Evolutionary conservation across 2,888 invertebrate species (phyloP).

Genomic region (Hydroisotoma schaefferi): DNA sequence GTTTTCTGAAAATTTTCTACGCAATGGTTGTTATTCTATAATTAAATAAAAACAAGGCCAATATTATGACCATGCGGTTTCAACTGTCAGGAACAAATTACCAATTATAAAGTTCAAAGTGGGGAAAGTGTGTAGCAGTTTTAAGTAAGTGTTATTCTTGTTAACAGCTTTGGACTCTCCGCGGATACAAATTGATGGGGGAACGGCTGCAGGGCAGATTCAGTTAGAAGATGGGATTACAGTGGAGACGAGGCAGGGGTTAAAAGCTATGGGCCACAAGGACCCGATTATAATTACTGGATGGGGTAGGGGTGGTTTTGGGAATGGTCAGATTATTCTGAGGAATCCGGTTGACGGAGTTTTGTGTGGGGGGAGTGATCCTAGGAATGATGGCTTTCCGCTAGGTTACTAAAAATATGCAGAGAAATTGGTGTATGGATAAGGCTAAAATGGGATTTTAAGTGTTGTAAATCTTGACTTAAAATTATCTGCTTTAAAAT

Average conservation of each 20-base stretch:
- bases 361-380: conserved; percentile 41
- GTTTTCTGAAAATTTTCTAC: neutral
- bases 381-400: conserved; percentile 43
- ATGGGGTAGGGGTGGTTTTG: conserved; percentile 31
- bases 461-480: too few relatives aligned
- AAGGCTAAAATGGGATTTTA: too few relatives aligned
- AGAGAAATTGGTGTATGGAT: too few relatives aligned
- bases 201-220: conserved; percentile 31
- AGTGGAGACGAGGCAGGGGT: conserved; percentile 20
- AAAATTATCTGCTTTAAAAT: neutral
- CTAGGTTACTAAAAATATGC: conserved; percentile 10
- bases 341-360: conserved; percentile 38
- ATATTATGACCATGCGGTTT: too few relatives aligned
- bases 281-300: conserved; percentile 24
- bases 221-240: conserved; percentile 44
- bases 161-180: conserved; percentile 42
- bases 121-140: neutral
- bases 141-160: neutral
- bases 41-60: too few relatives aligned
- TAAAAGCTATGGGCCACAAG: conserved; percentile 40
- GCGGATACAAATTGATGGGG: conserved; percentile 38
- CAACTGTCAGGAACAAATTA: too few relatives aligned
- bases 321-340: conserved; percentile 43
- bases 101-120: too few relatives aligned
- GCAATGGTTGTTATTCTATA: too few relatives aligned